Conservation (phyloP, 23 tunicate species). For the Botrylloides violaceus region DNA sequence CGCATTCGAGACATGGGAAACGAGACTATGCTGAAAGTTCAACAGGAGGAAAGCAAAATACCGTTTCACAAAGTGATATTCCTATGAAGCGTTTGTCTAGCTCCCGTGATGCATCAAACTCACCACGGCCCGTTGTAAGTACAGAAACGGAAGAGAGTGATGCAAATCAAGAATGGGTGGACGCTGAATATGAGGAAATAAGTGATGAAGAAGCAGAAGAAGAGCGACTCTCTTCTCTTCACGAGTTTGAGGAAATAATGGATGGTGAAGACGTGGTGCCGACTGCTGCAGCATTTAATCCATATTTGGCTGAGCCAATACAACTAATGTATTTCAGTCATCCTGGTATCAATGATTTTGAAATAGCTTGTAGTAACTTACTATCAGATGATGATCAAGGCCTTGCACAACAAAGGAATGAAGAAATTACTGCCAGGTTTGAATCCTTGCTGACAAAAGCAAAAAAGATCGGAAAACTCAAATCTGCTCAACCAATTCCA, state of each 20-base stretch:
- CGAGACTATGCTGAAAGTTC: background rate
- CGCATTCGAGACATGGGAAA: background rate
- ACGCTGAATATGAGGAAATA: conserved; percentile 46
- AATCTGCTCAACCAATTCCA: background rate
- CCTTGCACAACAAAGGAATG: conserved; percentile 5
- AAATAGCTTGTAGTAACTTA: conserved; percentile 29
- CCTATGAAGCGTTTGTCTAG: background rate
- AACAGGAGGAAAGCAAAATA: background rate
- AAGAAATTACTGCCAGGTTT: conserved; percentile 12
- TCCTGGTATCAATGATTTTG: conserved; percentile 59
- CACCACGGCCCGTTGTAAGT: background rate
- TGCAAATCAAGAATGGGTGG: conserved; percentile 4
- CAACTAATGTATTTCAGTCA: conserved; percentile 50
- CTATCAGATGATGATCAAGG: conserved; percentile 3
- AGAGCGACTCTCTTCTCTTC: conserved; percentile 42
- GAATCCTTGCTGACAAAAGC: conserved; percentile 30
- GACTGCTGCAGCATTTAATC: conserved; percentile 52
- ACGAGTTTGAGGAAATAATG: conserved; percentile 62
- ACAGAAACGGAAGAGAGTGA: background rate
- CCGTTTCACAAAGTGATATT: background rate
- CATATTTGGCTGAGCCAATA: conserved; percentile 51
- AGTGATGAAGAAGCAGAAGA: conserved; percentile 56
- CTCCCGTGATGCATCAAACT: background rate
- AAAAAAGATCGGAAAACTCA: conserved; percentile 22
- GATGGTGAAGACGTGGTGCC: conserved; percentile 55